phyloP scores from a whole-genome alignment of 2,888 invertebrate genomes.

The Galerucella nymphaeae region DNA sequence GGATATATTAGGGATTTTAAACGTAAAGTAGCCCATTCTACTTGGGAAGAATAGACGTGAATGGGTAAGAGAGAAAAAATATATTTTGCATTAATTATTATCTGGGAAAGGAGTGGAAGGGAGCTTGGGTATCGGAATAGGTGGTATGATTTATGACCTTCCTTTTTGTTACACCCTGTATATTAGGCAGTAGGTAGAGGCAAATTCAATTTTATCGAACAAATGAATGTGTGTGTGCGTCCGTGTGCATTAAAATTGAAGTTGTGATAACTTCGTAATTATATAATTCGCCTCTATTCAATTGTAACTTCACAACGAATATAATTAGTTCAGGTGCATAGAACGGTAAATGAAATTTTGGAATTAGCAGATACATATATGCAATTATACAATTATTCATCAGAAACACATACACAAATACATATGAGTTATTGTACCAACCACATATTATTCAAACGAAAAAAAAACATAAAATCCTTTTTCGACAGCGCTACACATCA shows the following conservation, averaged over 20 bases:
- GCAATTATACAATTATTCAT: conserved; percentile 24
- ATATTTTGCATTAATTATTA: too few relatives aligned
- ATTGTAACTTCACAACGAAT: conserved; percentile 16
- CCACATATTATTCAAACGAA: conserved; percentile 18
- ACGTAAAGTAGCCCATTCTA: too few relatives aligned
- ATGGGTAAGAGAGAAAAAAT: too few relatives aligned
- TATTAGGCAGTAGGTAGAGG: neutral
- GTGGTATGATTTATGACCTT: too few relatives aligned
- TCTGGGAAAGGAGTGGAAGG: too few relatives aligned
- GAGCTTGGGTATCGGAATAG: too few relatives aligned
- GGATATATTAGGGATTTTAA: too few relatives aligned
- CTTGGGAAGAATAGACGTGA: too few relatives aligned
- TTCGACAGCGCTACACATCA: conserved; percentile 34
- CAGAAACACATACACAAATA: conserved; percentile 11
- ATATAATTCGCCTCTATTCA: conserved; percentile 11
- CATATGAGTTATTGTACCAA: conserved; percentile 10
- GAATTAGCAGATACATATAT: conserved; percentile 29
- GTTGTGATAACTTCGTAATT: conserved; percentile 9
- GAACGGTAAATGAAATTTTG: conserved; percentile 23
- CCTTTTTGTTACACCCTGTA: too few relatives aligned
- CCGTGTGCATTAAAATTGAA: conserved; percentile 11
- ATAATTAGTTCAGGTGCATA: conserved; percentile 23
- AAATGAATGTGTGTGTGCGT: neutral
- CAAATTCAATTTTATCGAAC: neutral
- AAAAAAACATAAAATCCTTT: conserved; percentile 36